These are phyloP conservation scores for Rhingia campestris DNA, from an alignment of 2,888 invertebrate species.

Conservation along the genomic window DNA sequence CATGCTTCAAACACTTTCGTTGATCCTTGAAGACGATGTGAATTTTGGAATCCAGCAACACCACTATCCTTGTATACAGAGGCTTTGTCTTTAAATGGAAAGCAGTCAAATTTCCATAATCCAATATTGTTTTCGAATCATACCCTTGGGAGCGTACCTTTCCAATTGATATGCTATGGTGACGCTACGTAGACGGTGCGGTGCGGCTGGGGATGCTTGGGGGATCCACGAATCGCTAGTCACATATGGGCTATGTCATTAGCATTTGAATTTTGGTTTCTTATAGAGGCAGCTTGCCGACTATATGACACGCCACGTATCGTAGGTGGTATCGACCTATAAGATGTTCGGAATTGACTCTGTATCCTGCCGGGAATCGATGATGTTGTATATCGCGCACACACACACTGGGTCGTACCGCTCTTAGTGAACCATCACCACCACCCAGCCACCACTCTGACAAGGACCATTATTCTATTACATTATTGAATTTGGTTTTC, in stretches of 20 bases:
- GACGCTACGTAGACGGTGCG: slow-evolving; percentile 74
- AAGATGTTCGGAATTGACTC: slow-evolving; percentile 67
- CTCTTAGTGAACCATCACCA: not conserved
- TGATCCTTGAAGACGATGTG: slow-evolving; percentile 29
- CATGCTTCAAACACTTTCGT: slow-evolving; percentile 46
- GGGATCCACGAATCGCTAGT: slow-evolving; percentile 61
- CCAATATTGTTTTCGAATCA: slow-evolving; percentile 74
- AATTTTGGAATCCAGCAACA: slow-evolving; percentile 34
- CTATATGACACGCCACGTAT: slow-evolving; percentile 67
- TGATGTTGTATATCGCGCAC: slow-evolving; percentile 61
- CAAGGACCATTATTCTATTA: slow-evolving; percentile 74
- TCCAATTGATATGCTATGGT: slow-evolving; percentile 70
- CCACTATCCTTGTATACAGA: not conserved
- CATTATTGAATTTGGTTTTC: slow-evolving; percentile 73
- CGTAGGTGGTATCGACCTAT: slow-evolving; percentile 56
- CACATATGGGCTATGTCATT: slow-evolving; percentile 73
- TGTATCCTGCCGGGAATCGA: slow-evolving; percentile 63
- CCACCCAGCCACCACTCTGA: slow-evolving; percentile 26
- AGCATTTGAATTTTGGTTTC: slow-evolving; percentile 73
- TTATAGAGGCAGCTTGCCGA: slow-evolving; percentile 65
- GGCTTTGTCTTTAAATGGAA: slow-evolving; percentile 49
- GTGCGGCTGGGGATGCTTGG: not conserved
- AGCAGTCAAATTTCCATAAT: slow-evolving; percentile 74
- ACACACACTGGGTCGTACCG: not conserved
- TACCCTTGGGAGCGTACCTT: slow-evolving; percentile 68